Evolutionary conservation across 1,140 invertebrate genomes (phyloP), one percentile per base, ranked within the genome.

Genomic region (Hetaerina americana): DNA sequence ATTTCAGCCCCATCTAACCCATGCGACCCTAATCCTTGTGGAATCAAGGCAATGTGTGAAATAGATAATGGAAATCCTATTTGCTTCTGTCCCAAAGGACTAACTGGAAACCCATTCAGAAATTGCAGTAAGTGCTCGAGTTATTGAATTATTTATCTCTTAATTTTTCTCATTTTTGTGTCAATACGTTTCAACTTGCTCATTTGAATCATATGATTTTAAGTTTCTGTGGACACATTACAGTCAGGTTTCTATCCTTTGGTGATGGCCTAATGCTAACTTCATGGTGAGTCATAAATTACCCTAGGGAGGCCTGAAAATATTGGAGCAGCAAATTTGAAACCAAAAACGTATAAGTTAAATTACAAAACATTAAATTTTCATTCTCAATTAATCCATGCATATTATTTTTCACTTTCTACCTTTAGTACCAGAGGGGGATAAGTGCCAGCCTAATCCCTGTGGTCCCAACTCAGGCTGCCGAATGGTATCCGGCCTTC

Each of bases 41-140:
- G 93, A 22, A 79, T 87, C 0, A 89, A 91, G 77, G 93, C 94
- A 10, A 80, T 91, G 66, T 95, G 94, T 79, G 92, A 95, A 83
- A 84, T 89, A 57, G 91, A 94, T 76, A 89, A 92, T 77, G 93
- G 92, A 73, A 91, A 89, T 81, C 92, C 92, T 0, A 92, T 95
- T 74, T 95, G 94, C 77, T 93, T 87, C 80, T 96, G 94, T 79
- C 92, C 92, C 0, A 92, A 92, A 79, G 92, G 92, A 75, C 83
- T 92, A 70, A 95, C 93, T 12, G 93, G 94, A 81, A 94, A 95
- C 86, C 94, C 94, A 15, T 95, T 95, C 77, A 87, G 91, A 73
- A 92, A 90, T 82, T 95, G 93, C 84, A 93, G 92, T 95, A 87
- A 86, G 91, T 93, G 78, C n/a, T n/a, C n/a, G n/a, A n/a, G n/a